phyloP scores from a whole-genome alignment of 2,113 vertebrate species.

The Numenius arquata region DNA sequence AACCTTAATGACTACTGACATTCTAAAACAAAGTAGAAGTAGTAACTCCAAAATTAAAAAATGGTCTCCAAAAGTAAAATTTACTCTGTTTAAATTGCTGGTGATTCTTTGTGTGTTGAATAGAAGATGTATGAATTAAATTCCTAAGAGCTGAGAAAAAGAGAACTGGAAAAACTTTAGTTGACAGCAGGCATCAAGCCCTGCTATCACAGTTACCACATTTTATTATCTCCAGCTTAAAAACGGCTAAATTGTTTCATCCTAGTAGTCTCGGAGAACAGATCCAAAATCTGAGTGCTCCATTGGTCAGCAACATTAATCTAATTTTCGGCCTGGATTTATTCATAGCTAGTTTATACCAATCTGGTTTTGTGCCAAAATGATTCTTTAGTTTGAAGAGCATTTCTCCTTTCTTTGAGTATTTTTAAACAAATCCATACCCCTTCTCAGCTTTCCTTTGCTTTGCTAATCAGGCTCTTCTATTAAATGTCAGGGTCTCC shows the following conservation, averaged over 20 bases:
- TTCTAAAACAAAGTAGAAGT: background rate
- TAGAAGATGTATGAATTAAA: background rate
- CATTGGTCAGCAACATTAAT: background rate
- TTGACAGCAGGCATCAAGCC: background rate
- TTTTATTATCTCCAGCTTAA: background rate
- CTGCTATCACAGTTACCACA: background rate
- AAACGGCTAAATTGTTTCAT: background rate
- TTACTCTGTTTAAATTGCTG: background rate
- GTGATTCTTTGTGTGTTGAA: background rate
- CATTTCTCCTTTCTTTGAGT: background rate
- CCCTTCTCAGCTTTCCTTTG: background rate
- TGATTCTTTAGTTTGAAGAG: background rate
- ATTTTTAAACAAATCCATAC: background rate
- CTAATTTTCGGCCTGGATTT: conserved; percentile 21
- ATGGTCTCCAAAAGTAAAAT: background rate
- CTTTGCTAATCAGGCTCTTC: background rate
- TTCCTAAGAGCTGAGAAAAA: background rate
- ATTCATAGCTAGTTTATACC: background rate
- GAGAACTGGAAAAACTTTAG: background rate
- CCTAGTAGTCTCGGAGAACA: background rate
- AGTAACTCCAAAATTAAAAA: background rate
- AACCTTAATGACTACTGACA: background rate
- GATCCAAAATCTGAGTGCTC: conserved; percentile 16
- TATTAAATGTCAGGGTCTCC: background rate
- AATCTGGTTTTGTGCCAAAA: background rate